Evolutionary conservation across 1,140 invertebrate species (phyloP).

Genomic region (Holcopasites calliopsidis): DNA sequence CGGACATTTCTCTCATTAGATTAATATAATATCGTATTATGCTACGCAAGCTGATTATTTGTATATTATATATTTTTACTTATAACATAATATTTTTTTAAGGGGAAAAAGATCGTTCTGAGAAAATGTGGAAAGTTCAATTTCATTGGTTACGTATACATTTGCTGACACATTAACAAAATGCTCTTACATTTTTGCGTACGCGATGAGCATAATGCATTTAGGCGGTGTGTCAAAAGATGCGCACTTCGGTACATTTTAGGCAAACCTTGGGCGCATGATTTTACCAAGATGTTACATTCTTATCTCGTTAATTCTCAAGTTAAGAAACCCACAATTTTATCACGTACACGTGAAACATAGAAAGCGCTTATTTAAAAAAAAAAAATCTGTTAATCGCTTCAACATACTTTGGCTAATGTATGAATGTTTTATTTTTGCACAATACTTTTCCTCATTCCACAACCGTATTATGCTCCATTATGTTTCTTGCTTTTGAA

Average conservation of each 20-base stretch:
- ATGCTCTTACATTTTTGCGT: too few relatives aligned
- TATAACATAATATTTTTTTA: too few relatives aligned
- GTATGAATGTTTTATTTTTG: not conserved
- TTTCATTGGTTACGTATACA: too few relatives aligned
- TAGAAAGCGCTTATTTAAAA: not conserved
- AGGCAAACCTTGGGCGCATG: not conserved
- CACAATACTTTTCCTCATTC: too few relatives aligned
- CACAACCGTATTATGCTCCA: too few relatives aligned
- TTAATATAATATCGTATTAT: not conserved
- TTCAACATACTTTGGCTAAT: not conserved
- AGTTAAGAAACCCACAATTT: not conserved
- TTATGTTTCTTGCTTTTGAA: too few relatives aligned
- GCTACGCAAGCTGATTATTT: not conserved
- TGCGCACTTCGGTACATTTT: too few relatives aligned
- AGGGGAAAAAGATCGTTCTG: not conserved
- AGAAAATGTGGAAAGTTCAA: too few relatives aligned
- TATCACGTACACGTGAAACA: not conserved
- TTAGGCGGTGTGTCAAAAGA: too few relatives aligned
- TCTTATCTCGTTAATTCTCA: not conserved
- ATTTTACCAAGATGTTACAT: not conserved
- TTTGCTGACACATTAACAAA: too few relatives aligned
- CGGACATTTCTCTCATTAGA: not conserved
- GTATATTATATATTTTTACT: too few relatives aligned
- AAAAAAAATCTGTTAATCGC: not conserved
- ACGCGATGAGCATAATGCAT: too few relatives aligned